These are phyloP conservation scores for Strix uralensis DNA, from an alignment of 2,113 vertebrate genomes.

Conservation along the genomic window DNA sequence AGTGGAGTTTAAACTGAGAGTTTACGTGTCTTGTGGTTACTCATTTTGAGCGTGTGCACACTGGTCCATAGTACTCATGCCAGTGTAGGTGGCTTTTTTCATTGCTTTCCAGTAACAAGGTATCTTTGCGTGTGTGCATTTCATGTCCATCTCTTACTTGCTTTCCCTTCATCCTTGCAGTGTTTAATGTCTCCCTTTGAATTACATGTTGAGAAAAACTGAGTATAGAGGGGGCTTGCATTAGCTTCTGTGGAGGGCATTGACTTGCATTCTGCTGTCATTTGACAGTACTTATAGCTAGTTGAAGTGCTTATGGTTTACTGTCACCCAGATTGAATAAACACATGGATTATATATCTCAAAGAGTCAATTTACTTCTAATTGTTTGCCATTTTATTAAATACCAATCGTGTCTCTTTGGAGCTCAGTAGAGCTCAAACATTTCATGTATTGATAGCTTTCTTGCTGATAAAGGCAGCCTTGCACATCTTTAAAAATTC, in stretches of 20 bases:
- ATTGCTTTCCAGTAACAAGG: neutral
- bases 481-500: neutral
- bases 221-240: neutral
- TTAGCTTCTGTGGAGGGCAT: neutral
- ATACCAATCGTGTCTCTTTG: neutral
- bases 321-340: neutral
- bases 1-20: neutral
- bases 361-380: neutral
- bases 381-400: neutral
- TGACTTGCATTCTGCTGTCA: neutral
- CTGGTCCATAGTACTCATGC: neutral
- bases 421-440: neutral
- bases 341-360: neutral
- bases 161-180: neutral
- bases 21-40: neutral
- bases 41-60: accelerated
- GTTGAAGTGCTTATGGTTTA: neutral
- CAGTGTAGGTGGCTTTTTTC: neutral
- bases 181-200: neutral
- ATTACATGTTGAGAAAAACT: neutral
- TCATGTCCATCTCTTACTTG: neutral
- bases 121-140: neutral
- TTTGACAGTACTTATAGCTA: neutral
- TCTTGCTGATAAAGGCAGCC: neutral
- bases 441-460: neutral